Evolutionary conservation across 2,888 invertebrate genomes (phyloP).

Genomic region (Autographa pulchrina): DNA sequence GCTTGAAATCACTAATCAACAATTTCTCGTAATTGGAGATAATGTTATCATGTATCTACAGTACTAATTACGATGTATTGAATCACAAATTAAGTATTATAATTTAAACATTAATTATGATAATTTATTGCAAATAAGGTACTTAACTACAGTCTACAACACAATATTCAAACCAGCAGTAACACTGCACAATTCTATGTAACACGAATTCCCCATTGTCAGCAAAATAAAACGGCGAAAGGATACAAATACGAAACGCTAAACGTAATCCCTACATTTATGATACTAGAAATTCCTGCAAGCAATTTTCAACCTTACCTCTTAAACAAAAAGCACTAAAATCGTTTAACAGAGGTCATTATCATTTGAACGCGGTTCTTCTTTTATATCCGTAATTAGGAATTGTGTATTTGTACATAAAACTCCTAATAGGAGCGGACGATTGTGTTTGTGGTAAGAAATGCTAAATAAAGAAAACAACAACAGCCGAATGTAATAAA

Average conservation of each 20-base stretch:
- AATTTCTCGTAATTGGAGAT: too few relatives aligned
- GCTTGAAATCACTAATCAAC: too few relatives aligned
- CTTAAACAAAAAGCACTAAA: neutral
- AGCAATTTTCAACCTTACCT: neutral
- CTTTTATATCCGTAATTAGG: constrained; percentile 5
- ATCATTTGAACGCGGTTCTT: neutral
- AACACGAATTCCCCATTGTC: neutral
- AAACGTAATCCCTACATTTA: neutral
- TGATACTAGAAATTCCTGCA: neutral
- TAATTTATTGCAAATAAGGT: too few relatives aligned
- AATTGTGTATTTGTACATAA: constrained; percentile 1
- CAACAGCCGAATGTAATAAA: neutral
- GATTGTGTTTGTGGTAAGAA: neutral
- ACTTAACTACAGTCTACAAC: too few relatives aligned
- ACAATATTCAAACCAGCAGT: too few relatives aligned
- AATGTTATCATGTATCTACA: too few relatives aligned
- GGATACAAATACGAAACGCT: constrained; percentile 3
- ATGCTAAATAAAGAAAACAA: neutral
- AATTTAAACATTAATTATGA: too few relatives aligned
- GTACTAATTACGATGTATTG: too few relatives aligned
- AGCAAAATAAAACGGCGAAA: constrained; percentile 2
- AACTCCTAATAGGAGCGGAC: neutral
- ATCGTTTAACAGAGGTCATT: neutral
- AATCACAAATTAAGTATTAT: too few relatives aligned
- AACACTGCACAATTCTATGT: too few relatives aligned